Evolutionary conservation across 2,113 vertebrate species (phyloP).

Genomic region (Tetraodon nigroviridis): DNA sequence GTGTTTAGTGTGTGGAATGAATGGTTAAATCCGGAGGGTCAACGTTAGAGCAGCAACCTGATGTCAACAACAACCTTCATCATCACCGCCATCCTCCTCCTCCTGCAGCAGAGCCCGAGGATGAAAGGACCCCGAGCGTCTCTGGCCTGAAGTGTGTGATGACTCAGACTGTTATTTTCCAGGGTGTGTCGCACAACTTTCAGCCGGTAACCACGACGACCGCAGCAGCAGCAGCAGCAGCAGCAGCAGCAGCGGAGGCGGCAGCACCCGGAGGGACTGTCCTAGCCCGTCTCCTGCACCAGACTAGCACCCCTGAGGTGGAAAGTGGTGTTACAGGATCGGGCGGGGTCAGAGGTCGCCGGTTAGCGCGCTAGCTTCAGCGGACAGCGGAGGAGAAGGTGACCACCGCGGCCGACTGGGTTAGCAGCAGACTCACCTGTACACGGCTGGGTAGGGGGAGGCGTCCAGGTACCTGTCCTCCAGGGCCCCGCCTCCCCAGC

Average conservation of each 20-base stretch:
- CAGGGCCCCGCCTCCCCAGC: constrained; percentile 71
- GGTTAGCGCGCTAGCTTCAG: too few relatives aligned
- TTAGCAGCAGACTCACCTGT: constrained; percentile 54
- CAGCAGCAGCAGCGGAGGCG: not conserved
- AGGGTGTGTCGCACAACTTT: constrained; percentile 36
- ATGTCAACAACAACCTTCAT: not conserved
- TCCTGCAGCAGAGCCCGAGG: not conserved
- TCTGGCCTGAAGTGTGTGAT: not conserved
- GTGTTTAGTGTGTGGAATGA: too few relatives aligned
- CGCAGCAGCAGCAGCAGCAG: not conserved
- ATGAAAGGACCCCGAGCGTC: not conserved
- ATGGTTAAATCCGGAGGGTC: too few relatives aligned
- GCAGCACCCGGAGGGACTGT: not conserved
- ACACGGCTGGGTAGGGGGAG: constrained; percentile 64
- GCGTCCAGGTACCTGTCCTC: constrained; percentile 69
- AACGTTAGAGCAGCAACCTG: too few relatives aligned
- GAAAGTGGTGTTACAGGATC: too few relatives aligned
- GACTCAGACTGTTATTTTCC: constrained; percentile 18
- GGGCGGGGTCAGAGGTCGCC: too few relatives aligned
- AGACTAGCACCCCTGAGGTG: too few relatives aligned
- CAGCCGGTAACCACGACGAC: constrained; percentile 16
- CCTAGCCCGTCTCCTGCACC: not conserved
- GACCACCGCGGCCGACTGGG: too few relatives aligned
- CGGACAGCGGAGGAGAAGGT: too few relatives aligned
- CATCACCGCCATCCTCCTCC: not conserved